Evolutionary conservation across 2,888 invertebrate genomes (phyloP), one percentile per base, ranked within the genome.

Genomic region (Meta bourneti): DNA sequence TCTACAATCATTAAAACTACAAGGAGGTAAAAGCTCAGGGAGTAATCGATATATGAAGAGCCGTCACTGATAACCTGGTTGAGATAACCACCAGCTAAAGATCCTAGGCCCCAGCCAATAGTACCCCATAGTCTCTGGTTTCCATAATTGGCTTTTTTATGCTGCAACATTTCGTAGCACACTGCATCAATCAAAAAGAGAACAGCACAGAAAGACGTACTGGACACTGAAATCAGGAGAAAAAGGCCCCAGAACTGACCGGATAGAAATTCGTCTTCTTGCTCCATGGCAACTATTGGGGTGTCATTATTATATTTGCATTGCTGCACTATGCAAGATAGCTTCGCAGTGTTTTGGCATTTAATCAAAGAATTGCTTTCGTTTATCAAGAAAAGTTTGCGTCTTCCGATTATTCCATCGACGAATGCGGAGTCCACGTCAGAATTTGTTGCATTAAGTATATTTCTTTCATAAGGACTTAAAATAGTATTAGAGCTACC

Each of bases 161-260:
- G 96, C 96, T 97, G 98, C 51, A 98, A 95, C 82, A 97, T 95
- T 94, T 97, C 96, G 95, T 98, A 98, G 94, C 98, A 98, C 93
- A 98, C 97, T 0, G 98, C 97, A 95, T 99, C 98, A 2, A 97
- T 97, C 87, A 98, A 96, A 93, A 97, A 98, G 19, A 98, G 97
- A 5, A 97, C 97, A 0, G 98, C 97, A 0, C 98, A 97, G 96
- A 98, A 97, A 5, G 97, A 97, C 34, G 97, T 95, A 97, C 98
- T 98, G 89, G 97, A 97, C 11, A 97, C 94, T n/a, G 97, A 96
- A 95, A 97, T 96, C 87, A 98, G 95, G 34, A 96, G 94, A 93
- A 98, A 96, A 94, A 98, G 97, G 93, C 97, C 94, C 97, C 97
- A 97, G 94, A 98, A 98, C 94, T 97, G 91, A 9, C 49, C 51